Evolutionary conservation across 2,797 vertebrate genomes (phyloP).

Genomic region (Tragopan temminckii): DNA sequence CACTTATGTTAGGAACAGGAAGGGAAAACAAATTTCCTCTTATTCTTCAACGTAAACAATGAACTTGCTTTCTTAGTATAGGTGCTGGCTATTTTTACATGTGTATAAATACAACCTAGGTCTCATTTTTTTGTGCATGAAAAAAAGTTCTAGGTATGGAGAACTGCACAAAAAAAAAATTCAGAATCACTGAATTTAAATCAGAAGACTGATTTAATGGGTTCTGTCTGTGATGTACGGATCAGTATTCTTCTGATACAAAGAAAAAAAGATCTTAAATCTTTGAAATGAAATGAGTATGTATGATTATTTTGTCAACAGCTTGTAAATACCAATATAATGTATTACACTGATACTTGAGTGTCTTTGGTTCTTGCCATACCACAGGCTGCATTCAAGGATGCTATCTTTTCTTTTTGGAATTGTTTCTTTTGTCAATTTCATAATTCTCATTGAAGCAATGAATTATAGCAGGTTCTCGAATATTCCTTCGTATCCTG

Average conservation of each 20-base stretch:
- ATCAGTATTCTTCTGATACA: neutral
- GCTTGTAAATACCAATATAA: neutral
- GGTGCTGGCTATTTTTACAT: neutral
- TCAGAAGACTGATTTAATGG: rapidly evolving
- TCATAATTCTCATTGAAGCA: neutral
- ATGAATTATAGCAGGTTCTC: neutral
- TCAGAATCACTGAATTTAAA: neutral
- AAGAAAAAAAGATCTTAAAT: neutral
- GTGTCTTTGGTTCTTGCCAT: neutral
- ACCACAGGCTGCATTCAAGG: neutral
- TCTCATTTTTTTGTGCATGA: neutral
- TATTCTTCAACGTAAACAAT: neutral
- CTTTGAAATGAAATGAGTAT: neutral
- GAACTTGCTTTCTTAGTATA: neutral
- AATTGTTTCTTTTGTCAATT: neutral
- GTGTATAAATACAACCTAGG: neutral
- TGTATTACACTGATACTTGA: neutral
- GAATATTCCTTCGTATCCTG: neutral
- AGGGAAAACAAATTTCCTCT: neutral
- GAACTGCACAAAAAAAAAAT: neutral
- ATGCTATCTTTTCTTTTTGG: neutral
- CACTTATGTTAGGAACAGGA: neutral
- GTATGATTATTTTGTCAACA: neutral
- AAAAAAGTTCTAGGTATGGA: neutral
- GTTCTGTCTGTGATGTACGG: neutral